Evolutionary conservation across 2,113 vertebrate species (phyloP), one percentile per base, ranked within the genome.

Genomic region (Hassar affinis): DNA sequence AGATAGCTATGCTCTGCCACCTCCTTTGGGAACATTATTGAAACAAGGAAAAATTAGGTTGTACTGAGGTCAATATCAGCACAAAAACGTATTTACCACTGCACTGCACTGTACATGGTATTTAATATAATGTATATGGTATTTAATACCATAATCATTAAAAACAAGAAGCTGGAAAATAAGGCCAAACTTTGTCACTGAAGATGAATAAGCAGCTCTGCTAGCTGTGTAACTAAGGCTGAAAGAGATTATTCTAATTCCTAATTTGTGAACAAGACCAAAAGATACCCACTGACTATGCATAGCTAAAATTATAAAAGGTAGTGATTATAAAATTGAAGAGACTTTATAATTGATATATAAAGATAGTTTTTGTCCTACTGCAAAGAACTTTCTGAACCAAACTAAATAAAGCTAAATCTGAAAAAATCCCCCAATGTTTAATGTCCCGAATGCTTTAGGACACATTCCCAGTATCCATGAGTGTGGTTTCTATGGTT

Each of bases 361-460:
- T 15, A 8, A 30, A 30, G 20, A 2, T 6, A 42, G 38, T 30
- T 66, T 35, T 35, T 57, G 7, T 57, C 56, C 56, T 5, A 18
- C 15, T 17, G 30, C 6, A 68, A 71, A 22, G 33, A 68, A 38
- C 62, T 35, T 35, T 15, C 30, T 38, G 33, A 2, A 42, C 38
- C 6, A 42, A n/a, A 42, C 38, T 42, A 42, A 3, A 45, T 25
- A 4, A 33, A 69, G 22, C 64, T 25, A 69, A 42, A 45, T 22
- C 35, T 69, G 20, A 42, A 45, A 11, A 20, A 72, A 72, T 45
- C 1, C 11, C 42, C 11, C 3, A 20, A 71, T 71, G 11, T 42
- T 69, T 42, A 69, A 71, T 45, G 38, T 25, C 59, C 78, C 52
- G n/a, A 35, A 68, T 68, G 45, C 10, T 66, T 80, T 25, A 51